Base-by-base conservation (phyloP, 1,140 invertebrate genomes). In the Drosophila trapezifrons region DNA sequence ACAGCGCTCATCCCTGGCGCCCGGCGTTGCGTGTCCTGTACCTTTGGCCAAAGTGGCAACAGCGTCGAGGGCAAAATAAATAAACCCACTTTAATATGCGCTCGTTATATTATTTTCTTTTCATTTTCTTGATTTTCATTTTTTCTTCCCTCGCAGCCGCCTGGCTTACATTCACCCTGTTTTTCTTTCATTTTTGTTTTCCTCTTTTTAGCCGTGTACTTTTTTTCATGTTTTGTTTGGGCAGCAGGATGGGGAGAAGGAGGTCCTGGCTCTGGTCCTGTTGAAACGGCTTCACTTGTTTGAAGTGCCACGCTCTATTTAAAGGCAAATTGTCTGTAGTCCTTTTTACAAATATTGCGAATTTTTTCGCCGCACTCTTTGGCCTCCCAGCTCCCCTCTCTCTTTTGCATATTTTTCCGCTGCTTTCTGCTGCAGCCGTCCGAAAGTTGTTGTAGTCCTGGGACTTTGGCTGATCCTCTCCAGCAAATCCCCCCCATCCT, bases 51-150 rank as follows among this genome's bases (percentile, higher is more conserved):
- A 78, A 85, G 71, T 84, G 80, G 80, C 80, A 84, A 76, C 65
- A 80, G 71, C 76, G 83, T 76, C 76, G 84, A 87, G 84, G 80
- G 70, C 84, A 90, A 90, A 90, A 90, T 90, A 89, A 89, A 89
- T 89, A 89, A 89, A 90, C 80, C 84, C 85, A 89, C 85, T 89
- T 89, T 89, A 89, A 89, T 90, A 89, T 89, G 84, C 84, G 84
- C 84, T 89, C 84, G 84, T 89, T 89, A 89, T 89, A 90, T 89
- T 89, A 89, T 89, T 89, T 89, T 89, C 84, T 89, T 89, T 89
- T 89, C 85, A 89, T 89, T 89, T 89, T 89, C 84, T 89, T 89
- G 84, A 83, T 84, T 87, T 84, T 77, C 67, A 71, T 65, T 76
- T 63, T 70, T 27, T 22, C 17, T 63, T 47, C 47, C 47, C 18